Evolutionary conservation across 2,797 vertebrate genomes (phyloP).

Genomic region (Astyanax mexicanus): DNA sequence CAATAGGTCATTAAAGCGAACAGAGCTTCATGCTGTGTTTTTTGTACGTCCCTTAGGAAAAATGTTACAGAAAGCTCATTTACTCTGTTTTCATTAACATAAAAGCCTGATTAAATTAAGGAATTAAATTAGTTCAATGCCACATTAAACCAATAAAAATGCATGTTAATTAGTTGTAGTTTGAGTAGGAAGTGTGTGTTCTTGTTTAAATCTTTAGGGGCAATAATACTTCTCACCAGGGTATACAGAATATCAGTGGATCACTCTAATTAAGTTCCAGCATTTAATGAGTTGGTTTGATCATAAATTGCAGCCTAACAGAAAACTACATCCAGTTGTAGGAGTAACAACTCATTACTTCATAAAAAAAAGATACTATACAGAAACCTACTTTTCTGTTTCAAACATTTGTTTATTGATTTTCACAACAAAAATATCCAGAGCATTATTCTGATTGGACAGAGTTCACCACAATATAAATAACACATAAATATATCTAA

Average conservation of each 20-base stretch:
- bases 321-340: not conserved
- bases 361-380: no score
- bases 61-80: constrained; percentile 7
- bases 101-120: constrained; percentile 10
- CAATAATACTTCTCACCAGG: not conserved
- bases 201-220: not conserved
- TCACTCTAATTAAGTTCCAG: not conserved
- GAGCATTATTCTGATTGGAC: no score
- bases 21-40: not conserved
- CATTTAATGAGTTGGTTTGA: not conserved
- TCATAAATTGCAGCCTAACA: not conserved
- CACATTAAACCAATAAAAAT: constrained; percentile 8
- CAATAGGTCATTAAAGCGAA: not conserved
- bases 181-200: not conserved
- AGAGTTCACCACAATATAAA: no score
- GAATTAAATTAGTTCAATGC: no score
- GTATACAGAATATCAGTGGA: not conserved
- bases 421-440: no score
- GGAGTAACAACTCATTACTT: not conserved
- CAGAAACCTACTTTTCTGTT: no score
- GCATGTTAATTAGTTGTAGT: constrained; percentile 10
- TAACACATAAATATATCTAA: no score
- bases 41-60: not conserved
- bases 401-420: no score
- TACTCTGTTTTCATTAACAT: not conserved